phyloP scores from a whole-genome alignment of 2,888 invertebrate genomes.

The Leptopilina drosophilae region DNA sequence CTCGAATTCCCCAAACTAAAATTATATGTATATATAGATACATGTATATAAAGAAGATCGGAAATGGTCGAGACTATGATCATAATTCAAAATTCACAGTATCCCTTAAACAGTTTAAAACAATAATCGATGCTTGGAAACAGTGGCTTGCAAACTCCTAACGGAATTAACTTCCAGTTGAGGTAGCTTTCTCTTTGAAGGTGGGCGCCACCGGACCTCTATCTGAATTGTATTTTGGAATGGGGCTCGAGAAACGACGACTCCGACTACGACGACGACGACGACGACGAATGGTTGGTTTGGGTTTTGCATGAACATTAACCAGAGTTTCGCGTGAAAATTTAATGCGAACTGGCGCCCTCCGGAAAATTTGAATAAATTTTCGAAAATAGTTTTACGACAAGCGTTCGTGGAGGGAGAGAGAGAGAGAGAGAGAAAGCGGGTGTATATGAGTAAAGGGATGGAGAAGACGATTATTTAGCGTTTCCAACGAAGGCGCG shows the following conservation, averaged over 20 bases:
- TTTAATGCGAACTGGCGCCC: conserved; percentile 43
- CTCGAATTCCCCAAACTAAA: no score
- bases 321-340: conserved; percentile 32
- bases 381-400: conserved; percentile 48
- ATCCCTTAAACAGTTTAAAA: conserved; percentile 27
- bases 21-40: no score
- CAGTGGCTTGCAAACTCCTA: conserved; percentile 31
- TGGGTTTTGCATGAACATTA: conserved; percentile 7
- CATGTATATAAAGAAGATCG: background rate
- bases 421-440: background rate
- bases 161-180: conserved; percentile 32
- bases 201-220: background rate
- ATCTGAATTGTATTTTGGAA: background rate
- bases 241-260: background rate
- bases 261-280: no score
- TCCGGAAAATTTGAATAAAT: conserved; percentile 56
- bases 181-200: conserved; percentile 32
- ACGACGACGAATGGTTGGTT: background rate
- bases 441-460: conserved; percentile 51
- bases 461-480: conserved; percentile 63
- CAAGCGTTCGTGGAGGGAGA: conserved; percentile 41
- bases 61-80: conserved; percentile 10
- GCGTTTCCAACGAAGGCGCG: conserved; percentile 58
- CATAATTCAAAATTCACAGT: conserved; percentile 35
- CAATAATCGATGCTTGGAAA: conserved; percentile 33